Conservation (phyloP, 2,113 vertebrate species). For the Corydoras sp. region DNA sequence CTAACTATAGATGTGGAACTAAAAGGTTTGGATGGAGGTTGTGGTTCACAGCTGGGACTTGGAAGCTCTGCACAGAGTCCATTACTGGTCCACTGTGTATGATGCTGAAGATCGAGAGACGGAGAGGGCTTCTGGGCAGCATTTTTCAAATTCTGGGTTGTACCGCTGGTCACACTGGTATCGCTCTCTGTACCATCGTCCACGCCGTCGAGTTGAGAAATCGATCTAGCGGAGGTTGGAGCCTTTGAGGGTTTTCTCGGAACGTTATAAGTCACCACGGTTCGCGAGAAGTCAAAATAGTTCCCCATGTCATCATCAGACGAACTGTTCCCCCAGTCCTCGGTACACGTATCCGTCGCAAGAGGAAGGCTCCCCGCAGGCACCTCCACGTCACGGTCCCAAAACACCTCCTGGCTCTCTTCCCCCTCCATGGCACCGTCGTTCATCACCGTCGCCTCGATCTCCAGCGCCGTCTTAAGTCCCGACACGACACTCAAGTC, state of each 20-base stretch:
- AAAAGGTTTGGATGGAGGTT: too few species aligned
- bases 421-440: conserved; percentile 74
- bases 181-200: conserved; percentile 84
- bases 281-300: conserved; percentile 74
- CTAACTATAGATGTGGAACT: too few species aligned
- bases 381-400: conserved; percentile 53
- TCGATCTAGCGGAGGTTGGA: conserved; percentile 50
- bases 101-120: conserved; percentile 37
- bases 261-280: conserved; percentile 66
- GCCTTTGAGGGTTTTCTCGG: conserved; percentile 60
- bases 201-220: conserved; percentile 83
- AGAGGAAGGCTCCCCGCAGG: conserved; percentile 49
- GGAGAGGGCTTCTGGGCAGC: conserved; percentile 50
- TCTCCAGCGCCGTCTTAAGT: conserved; percentile 77
- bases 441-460: conserved; percentile 75
- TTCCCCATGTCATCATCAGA: conserved; percentile 75
- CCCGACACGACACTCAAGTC: conserved; percentile 67
- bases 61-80: conserved; percentile 36
- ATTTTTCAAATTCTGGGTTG: conserved; percentile 52
- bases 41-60: conserved; percentile 18
- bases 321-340: conserved; percentile 63
- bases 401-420: conserved; percentile 63
- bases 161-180: conserved; percentile 58
- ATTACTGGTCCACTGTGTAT: conserved; percentile 42
- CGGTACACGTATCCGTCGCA: conserved; percentile 30